These are phyloP conservation scores for Buathra laborator DNA, from an alignment of 2,888 invertebrate species.

Conservation along the genomic window DNA sequence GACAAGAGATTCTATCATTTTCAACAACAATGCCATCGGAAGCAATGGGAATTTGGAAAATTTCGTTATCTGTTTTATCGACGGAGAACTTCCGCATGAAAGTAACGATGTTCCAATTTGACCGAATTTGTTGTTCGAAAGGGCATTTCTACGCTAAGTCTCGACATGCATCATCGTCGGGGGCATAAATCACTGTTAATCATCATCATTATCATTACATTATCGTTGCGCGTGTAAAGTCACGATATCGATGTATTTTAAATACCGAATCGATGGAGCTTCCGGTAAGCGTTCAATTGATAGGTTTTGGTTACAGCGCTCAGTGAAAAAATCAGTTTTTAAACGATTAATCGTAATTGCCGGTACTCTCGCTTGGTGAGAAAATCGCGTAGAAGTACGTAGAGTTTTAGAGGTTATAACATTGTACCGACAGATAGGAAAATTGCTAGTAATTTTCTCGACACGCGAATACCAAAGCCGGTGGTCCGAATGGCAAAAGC, in stretches of 20 bases:
- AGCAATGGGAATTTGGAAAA: no score
- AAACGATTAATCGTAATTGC: neutral
- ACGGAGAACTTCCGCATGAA: no score
- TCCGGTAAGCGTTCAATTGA: neutral
- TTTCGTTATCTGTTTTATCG: no score
- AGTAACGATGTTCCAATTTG: neutral
- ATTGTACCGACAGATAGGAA: conserved; percentile 10
- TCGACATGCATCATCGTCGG: no score
- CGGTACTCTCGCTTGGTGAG: neutral
- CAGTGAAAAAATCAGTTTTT: neutral
- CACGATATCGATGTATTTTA: neutral
- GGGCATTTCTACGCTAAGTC: neutral
- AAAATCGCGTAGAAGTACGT: neutral
- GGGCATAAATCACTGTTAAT: no score
- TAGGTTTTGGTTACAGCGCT: neutral
- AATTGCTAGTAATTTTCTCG: conserved; percentile 12
- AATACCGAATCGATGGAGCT: neutral
- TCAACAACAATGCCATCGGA: no score
- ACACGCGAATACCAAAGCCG: neutral
- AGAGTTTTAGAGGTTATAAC: neutral
- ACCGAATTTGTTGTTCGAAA: neutral
- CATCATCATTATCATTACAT: neutral
- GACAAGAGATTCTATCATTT: no score
- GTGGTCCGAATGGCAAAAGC: conserved; percentile 8
- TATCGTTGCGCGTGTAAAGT: neutral